Evolutionary conservation across 1,140 invertebrate genomes (phyloP), one percentile per base, ranked within the genome.

Genomic region (Drosophila asahinai): DNA sequence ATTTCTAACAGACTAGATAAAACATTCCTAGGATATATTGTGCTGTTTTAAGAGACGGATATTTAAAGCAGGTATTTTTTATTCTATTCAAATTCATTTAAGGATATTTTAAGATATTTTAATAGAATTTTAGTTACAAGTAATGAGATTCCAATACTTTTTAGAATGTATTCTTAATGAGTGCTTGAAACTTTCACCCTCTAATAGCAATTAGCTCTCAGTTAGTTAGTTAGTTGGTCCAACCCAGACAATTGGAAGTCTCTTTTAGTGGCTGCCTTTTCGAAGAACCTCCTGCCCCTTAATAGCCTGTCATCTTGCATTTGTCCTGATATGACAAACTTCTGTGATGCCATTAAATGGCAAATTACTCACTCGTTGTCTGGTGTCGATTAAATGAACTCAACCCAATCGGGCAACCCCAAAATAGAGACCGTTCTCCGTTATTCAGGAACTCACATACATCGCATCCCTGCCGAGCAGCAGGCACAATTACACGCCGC

Each of bases 381-480:
- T 65, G 84, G 84, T 89, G 84, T 89, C 84, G 86, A 89, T 89
- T 89, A 89, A 86, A 89, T 89, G 86, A 89, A 89, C 84, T 81
- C 77, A 64, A 62, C 62, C 80, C 80, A 81, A 83, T 77, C 84
- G 70, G 84, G 61, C 81, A 84, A 83, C 62, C 78, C 78, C 77
- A 55, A 71, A 51, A 40, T 15, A 33, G 33, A 48, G 27, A n/a
- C 52, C 45, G 15, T 42, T n/a, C 27, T 36, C 14, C 7, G 38
- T 40, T 27, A 43, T 14, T 33, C 48, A 52, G n/a, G 15, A 67
- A 40, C 49, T n/a, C 15, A 33, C n/a, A 55, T n/a, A 30, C 40
- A 30, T 54, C 75, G 43, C 72, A 55, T 75, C 72, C 72, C 72
- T 75, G 71, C 76, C 49, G 58, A 57, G 77, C 77, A 64, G 76